Evolutionary conservation across 2,888 invertebrate genomes (phyloP).

Genomic region (Tiliacea citrago): DNA sequence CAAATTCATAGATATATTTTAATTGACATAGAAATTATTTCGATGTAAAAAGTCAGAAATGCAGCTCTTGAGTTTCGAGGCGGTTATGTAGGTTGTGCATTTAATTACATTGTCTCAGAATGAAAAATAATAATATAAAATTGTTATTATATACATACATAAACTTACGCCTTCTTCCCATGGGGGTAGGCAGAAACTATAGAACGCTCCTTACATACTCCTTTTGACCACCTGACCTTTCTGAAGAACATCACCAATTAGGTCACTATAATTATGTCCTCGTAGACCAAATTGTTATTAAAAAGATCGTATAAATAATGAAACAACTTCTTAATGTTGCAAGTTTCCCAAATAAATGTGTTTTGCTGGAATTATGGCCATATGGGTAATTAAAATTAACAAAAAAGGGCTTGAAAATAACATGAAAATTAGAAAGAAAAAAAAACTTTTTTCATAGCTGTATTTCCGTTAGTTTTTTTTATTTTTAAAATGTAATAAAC

Average conservation of each 20-base stretch:
- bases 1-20: conserved; percentile 10
- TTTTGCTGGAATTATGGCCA: background rate
- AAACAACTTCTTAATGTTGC: background rate
- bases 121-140: background rate
- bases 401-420: conserved; percentile 1
- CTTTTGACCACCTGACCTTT: too few relatives aligned
- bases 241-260: too few relatives aligned
- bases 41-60: conserved; percentile 10
- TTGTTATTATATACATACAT: background rate
- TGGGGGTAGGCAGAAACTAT: too few relatives aligned
- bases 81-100: background rate
- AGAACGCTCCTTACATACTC: too few relatives aligned
- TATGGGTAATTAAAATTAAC: too few relatives aligned
- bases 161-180: too few relatives aligned
- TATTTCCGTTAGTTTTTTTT: conserved; percentile 13
- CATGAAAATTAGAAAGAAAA: background rate
- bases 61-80: conserved; percentile 13
- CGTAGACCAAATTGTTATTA: too few relatives aligned
- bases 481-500: background rate
- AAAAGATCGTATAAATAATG: background rate
- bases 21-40: background rate
- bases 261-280: too few relatives aligned
- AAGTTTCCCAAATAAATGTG: background rate
- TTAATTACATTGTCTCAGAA: background rate
- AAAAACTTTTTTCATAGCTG: conserved; percentile 5